phyloP scores from a whole-genome alignment of 2,888 invertebrate species.

The Pachydiplax longipennis region DNA sequence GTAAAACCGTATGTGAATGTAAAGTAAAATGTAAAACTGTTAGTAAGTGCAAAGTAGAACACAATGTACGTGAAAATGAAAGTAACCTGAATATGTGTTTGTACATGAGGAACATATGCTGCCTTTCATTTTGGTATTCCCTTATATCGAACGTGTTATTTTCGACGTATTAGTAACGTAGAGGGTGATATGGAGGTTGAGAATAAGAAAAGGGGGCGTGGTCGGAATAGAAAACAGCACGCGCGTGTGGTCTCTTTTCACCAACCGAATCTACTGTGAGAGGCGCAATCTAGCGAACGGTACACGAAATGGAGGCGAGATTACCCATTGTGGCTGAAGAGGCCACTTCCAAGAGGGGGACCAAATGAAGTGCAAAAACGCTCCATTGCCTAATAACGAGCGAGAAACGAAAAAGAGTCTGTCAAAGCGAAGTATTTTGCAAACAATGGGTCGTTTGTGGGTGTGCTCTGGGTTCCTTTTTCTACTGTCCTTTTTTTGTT shows the following conservation, averaged over 20 bases:
- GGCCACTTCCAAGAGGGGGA: not conserved
- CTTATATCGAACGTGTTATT: too few relatives aligned
- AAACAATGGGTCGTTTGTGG: constrained; percentile 19
- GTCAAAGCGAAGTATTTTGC: constrained; percentile 3
- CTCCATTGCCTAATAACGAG: not conserved
- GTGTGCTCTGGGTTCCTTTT: not conserved
- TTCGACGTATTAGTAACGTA: too few relatives aligned
- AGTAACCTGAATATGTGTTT: too few relatives aligned
- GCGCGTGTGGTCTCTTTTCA: not conserved
- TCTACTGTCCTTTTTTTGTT: not conserved
- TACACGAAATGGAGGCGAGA: not conserved
- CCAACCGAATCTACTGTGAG: not conserved
- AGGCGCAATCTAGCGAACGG: not conserved
- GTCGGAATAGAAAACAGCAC: not conserved
- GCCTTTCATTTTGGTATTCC: too few relatives aligned
- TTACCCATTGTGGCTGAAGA: not conserved
- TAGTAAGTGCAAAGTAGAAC: too few relatives aligned
- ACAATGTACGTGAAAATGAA: too few relatives aligned
- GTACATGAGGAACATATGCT: too few relatives aligned
- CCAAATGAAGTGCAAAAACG: not conserved
- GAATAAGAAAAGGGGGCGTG: not conserved
- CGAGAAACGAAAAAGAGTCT: not conserved
- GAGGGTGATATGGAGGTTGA: not conserved
- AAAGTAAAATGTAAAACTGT: too few relatives aligned
- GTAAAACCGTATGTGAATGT: too few relatives aligned